A percentile compares a stretch with the other conserved stretches of the same genome.
Conservation (phyloP, 1,140 invertebrate genomes). For the Lycorma delicatula region DNA sequence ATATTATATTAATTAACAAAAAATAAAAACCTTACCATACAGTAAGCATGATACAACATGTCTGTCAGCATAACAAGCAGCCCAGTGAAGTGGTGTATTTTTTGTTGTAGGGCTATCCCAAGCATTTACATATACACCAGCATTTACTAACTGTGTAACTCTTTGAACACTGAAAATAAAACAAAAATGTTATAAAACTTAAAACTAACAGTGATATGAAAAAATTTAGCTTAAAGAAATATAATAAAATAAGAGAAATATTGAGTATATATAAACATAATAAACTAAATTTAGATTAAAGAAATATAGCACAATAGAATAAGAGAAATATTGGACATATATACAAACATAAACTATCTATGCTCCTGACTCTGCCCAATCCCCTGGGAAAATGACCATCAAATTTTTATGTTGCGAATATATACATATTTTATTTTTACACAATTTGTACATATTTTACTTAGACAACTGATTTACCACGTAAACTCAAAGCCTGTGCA, state of each 20-base stretch:
- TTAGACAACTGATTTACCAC: too few species aligned
- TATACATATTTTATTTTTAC: too few species aligned
- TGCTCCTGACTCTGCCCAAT: too few species aligned
- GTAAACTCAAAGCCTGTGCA: too few species aligned
- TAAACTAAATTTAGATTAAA: background rate
- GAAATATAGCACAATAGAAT: background rate
- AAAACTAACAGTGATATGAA: background rate
- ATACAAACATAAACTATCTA: slow-evolving; percentile 35
- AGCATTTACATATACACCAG: slow-evolving; percentile 50
- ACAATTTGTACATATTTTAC: too few species aligned
- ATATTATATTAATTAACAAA: too few species aligned
- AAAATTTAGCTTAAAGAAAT: slow-evolving; percentile 2
- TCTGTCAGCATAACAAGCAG: slow-evolving; percentile 50
- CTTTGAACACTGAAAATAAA: slow-evolving; percentile 38
- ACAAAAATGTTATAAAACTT: slow-evolving; percentile 10
- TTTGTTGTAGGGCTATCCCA: slow-evolving; percentile 48
- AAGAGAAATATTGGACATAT: background rate
- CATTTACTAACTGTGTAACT: slow-evolving; percentile 41
- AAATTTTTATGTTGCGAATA: too few species aligned
- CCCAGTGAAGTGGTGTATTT: slow-evolving; percentile 57
- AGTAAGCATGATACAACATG: slow-evolving; percentile 48
- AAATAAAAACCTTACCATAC: slow-evolving; percentile 13
- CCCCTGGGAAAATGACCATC: too few species aligned
- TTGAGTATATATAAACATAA: slow-evolving; percentile 1
- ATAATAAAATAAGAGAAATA: slow-evolving; percentile 10